Conservation (phyloP, 64 coral and sea anemone genomes). For the Pocillopora damicornis region DNA sequence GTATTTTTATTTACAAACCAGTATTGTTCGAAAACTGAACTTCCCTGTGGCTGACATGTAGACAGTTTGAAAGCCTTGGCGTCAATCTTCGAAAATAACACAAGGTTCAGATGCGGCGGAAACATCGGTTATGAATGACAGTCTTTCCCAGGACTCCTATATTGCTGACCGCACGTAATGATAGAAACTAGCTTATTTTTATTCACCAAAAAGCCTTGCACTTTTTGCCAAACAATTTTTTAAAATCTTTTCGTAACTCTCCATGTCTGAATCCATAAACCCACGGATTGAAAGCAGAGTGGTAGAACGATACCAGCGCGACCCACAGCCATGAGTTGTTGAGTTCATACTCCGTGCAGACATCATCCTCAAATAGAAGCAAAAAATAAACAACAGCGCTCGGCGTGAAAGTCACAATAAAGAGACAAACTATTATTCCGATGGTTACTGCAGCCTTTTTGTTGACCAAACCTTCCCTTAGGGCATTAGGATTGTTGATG, state of each 20-base stretch:
- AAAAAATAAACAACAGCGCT: neutral
- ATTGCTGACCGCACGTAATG: too few relatives aligned
- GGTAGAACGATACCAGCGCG: neutral
- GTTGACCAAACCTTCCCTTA: neutral
- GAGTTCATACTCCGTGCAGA: constrained; percentile 1
- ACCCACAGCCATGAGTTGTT: constrained; percentile 6
- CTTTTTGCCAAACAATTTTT: neutral
- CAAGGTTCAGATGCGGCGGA: neutral
- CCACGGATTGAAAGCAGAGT: constrained; percentile 15
- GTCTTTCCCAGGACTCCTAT: neutral
- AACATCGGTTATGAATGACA: neutral
- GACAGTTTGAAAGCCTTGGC: neutral
- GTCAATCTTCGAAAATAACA: neutral
- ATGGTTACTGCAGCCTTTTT: constrained; percentile 4
- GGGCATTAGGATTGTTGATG: neutral
- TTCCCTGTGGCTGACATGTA: neutral
- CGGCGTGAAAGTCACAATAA: neutral
- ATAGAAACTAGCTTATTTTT: too few relatives aligned
- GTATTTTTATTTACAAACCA: too few relatives aligned
- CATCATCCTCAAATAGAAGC: neutral
- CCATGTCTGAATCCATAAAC: neutral
- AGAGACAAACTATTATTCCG: neutral
- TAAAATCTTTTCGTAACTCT: constrained; percentile 13
- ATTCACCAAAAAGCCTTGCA: neutral
- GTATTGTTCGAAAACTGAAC: too few relatives aligned